Percentiles rank a stretch among this genome's conserved stretches.
phyloP scores from a whole-genome alignment of 2,797 vertebrate genomes.

The Coregonus sp. region DNA sequence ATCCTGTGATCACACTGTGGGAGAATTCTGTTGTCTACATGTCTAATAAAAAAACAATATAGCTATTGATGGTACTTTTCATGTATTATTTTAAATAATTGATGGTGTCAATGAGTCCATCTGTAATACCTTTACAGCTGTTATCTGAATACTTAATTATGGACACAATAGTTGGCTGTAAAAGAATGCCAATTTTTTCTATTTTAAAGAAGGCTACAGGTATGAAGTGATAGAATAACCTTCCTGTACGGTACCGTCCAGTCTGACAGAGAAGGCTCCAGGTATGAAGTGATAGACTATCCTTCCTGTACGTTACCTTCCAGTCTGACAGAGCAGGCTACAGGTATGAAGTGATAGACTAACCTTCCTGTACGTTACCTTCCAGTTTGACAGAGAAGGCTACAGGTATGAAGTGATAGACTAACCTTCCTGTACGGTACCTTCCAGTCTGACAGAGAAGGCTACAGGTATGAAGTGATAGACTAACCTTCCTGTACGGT shows the following conservation, averaged over 20 bases:
- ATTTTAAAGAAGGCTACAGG: background rate
- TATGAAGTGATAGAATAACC: background rate
- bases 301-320: constrained; percentile 11
- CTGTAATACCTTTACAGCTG: no score
- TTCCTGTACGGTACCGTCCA: constrained; percentile 9
- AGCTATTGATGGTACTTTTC: no score
- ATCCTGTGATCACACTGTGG: no score
- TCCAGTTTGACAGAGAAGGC: constrained; percentile 63
- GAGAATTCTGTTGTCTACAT: no score
- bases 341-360: background rate
- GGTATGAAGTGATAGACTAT: background rate
- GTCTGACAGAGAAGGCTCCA: constrained; percentile 63
- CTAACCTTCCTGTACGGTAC: constrained; percentile 8
- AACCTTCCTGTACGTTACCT: constrained; percentile 8
- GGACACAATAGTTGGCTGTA: no score
- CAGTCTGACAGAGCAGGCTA: background rate
- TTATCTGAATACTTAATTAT: no score
- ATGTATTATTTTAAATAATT: no score
- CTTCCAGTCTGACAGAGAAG: constrained; percentile 63
- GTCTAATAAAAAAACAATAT: no score
- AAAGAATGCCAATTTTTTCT: no score
- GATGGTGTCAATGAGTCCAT: no score
- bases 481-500: background rate
- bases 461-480: background rate
- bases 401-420: background rate